Conservation (phyloP, 2,797 vertebrate species). For the Aplochiton taeniatus region DNA sequence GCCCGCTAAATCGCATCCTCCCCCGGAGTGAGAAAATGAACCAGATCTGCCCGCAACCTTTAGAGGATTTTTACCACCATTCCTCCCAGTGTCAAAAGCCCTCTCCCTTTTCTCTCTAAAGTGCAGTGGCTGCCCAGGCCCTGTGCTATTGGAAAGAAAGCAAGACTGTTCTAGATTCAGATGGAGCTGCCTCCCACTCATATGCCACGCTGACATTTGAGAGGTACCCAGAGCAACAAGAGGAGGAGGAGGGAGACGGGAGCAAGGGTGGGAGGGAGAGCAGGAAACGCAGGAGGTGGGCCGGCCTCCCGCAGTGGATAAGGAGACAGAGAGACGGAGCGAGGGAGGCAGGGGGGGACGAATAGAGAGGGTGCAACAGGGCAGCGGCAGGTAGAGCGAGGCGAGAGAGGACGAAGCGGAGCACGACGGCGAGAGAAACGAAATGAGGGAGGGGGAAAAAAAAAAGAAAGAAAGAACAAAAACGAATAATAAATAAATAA, state of each 20-base stretch:
- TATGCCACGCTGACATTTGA: constrained; percentile 66
- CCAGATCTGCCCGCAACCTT: constrained; percentile 19
- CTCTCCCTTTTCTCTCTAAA: constrained; percentile 23
- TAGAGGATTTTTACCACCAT: constrained; percentile 32
- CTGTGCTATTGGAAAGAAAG: constrained; percentile 60
- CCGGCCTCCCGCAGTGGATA: neutral
- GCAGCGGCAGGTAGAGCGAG: neutral
- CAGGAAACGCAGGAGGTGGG: constrained; percentile 7
- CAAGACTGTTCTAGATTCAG: constrained; percentile 42
- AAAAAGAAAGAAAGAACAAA: neutral
- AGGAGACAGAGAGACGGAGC: constrained; percentile 12
- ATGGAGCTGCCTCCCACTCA: constrained; percentile 69
- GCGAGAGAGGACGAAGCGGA: neutral
- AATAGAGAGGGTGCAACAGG: neutral
- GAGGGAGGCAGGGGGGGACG: constrained; percentile 32
- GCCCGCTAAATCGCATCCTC: neutral
- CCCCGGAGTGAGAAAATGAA: constrained; percentile 28
- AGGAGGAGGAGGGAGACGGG: constrained; percentile 53
- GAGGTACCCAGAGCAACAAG: constrained; percentile 60
- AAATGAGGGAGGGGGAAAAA: constrained; percentile 1
- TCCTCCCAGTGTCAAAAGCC: constrained; percentile 43
- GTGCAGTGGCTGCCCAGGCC: constrained; percentile 37
- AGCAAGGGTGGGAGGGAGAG: constrained; percentile 41
- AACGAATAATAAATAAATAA: neutral
- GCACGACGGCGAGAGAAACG: constrained; percentile 1